These are phyloP conservation scores for Plagiodera versicolora DNA, from an alignment of 2,888 invertebrate species.

Conservation along the genomic window DNA sequence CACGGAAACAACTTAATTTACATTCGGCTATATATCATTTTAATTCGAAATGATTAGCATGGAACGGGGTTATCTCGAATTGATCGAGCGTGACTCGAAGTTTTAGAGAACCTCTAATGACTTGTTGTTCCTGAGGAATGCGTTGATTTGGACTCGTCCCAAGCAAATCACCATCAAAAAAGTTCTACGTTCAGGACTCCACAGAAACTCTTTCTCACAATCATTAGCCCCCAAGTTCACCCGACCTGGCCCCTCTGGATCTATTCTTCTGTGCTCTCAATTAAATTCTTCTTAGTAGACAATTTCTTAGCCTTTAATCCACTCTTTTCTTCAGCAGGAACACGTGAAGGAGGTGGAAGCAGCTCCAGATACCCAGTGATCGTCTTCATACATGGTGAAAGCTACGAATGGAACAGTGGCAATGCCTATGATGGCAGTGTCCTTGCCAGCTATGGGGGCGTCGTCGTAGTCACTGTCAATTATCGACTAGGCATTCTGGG, in stretches of 20 bases:
- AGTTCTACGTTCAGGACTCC: no score
- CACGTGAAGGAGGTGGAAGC: constrained; percentile 58
- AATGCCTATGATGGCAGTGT: constrained; percentile 98
- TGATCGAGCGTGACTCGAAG: constrained; percentile 6
- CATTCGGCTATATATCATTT: constrained; percentile 28
- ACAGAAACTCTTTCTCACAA: no score
- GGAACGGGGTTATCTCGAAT: constrained; percentile 16
- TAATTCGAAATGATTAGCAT: constrained; percentile 23
- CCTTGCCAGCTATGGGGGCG: constrained; percentile 88
- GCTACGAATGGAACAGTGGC: constrained; percentile 97
- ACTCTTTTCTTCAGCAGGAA: constrained; percentile 60
- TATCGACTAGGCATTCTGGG: constrained; percentile 80
- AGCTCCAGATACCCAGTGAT: constrained; percentile 79
- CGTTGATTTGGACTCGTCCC: not conserved
- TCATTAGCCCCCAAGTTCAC: no score
- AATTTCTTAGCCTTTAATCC: no score
- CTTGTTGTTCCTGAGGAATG: not conserved
- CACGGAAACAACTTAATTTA: constrained; percentile 28
- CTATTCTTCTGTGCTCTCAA: no score
- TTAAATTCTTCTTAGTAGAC: no score
- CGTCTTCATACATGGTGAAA: constrained; percentile 93
- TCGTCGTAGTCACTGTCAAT: constrained; percentile 84
- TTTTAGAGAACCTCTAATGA: not conserved
- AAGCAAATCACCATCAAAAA: no score
- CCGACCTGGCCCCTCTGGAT: no score